phyloP scores from a whole-genome alignment of 2,888 invertebrate species.

The Euphydryas editha region DNA sequence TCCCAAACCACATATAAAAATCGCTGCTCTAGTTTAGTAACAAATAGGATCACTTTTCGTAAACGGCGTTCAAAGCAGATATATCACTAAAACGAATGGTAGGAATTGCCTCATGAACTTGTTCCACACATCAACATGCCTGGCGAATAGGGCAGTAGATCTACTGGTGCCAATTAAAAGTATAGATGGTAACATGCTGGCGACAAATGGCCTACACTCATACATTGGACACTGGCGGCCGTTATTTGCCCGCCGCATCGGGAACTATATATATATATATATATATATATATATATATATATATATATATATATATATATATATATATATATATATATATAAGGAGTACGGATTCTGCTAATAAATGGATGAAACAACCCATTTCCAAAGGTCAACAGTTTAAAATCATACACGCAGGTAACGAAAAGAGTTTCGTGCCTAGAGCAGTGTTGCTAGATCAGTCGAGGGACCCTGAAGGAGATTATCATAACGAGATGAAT shows the following conservation, averaged over 20 bases:
- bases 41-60: conserved; percentile 21
- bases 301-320: too few species aligned
- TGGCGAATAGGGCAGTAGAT: conserved; percentile 64
- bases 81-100: conserved; percentile 41
- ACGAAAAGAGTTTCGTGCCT: too few species aligned
- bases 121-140: conserved; percentile 64
- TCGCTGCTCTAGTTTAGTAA: conserved; percentile 19
- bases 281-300: too few species aligned
- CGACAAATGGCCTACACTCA: conserved; percentile 62
- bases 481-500: too few species aligned
- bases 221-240: conserved; percentile 47
- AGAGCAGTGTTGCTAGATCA: too few species aligned
- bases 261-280: too few species aligned
- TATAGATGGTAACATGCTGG: conserved; percentile 72
- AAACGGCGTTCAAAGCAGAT: conserved; percentile 36
- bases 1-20: conserved; percentile 14
- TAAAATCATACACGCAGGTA: too few species aligned
- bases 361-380: too few species aligned
- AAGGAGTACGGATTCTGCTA: too few species aligned
- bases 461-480: too few species aligned
- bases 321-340: too few species aligned
- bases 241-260: conserved; percentile 20
- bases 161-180: conserved; percentile 77
- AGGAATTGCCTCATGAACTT: conserved; percentile 47
- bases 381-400: too few species aligned